Evolutionary conservation across 2,888 invertebrate genomes (phyloP), one percentile per base, ranked within the genome.

Genomic region (Amaurobius ferox): DNA sequence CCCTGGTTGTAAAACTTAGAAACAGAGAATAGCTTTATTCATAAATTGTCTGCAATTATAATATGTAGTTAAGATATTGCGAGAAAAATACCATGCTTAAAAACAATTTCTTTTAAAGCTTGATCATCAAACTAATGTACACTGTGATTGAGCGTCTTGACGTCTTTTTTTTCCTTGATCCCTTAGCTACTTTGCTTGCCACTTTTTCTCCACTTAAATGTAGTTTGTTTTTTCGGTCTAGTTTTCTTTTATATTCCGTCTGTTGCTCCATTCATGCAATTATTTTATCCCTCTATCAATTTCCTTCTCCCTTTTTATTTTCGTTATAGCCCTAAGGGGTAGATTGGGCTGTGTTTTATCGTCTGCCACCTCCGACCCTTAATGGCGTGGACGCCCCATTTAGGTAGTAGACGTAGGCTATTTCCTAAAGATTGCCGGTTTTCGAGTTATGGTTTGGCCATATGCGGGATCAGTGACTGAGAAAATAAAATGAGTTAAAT

Each of bases 241-340:
- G n/a, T n/a, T n/a, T n/a, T n/a, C n/a, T n/a, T n/a, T 35, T 48
- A 67, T 74, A 74, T 68, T 68, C 68, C n/a, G n/a, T 71, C 70
- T 72, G 71, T 85, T 85, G 76, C 76, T 30, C 83, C 83, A 85
- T 85, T 85, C 77, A 77, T 71, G 83, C 83, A 71, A 85, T 85
- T 77, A 85, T 83, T 83, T 85, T 85, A 85, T 77, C 77, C 83
- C 44, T 85, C 83, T 72, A 85, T 78, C 83, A 85, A 85, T 85
- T 85, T 85, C 70, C 76, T 72, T 85, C 67, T 28, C 29, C 39
- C 48, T 30, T n/a, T n/a, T 35, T 32, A n/a, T 55, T 28, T 55
- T 62, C 28, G 30, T 61, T 61, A n/a, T n/a, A 26, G n/a, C 32
- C 29, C 16, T 23, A n/a, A 7, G 55, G 28, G 28, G 3, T 44